Conservation (phyloP, 2,113 vertebrate genomes). For the Pleuronectes platessa region DNA sequence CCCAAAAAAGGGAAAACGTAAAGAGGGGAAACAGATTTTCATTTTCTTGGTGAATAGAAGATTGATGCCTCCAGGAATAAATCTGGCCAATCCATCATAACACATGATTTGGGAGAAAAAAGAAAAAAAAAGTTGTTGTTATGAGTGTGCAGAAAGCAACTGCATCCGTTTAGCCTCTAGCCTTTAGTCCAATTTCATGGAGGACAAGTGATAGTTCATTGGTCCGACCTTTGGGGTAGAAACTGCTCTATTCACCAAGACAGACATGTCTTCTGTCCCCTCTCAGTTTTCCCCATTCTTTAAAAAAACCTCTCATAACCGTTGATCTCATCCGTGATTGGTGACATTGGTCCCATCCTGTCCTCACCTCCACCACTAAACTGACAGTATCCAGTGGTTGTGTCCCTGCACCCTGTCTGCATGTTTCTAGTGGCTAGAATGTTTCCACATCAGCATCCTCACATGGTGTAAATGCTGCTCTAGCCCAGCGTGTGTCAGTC, state of each 20-base stretch:
- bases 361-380: conserved; percentile 39
- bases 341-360: conserved; percentile 41
- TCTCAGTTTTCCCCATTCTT: conserved; percentile 71
- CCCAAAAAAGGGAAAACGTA: conserved; percentile 48
- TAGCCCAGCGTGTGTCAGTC: conserved; percentile 60
- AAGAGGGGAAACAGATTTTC: conserved; percentile 55
- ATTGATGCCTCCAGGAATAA: conserved; percentile 23
- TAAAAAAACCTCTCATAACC: conserved; percentile 71
- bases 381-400: conserved; percentile 55
- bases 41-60: conserved; percentile 64
- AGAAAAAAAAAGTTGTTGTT: background rate
- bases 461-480: conserved; percentile 57
- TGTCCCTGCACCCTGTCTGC: conserved; percentile 57
- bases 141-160: too few species aligned
- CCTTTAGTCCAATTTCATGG: background rate
- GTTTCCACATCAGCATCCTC: conserved; percentile 42
- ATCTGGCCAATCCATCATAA: conserved; percentile 37
- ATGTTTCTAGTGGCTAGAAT: conserved; percentile 55
- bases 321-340: conserved; percentile 62
- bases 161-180: too few species aligned
- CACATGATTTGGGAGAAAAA: conserved; percentile 4
- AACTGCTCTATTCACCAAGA: conserved; percentile 57
- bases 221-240: background rate
- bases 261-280: conserved; percentile 30
- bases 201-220: background rate